These are phyloP conservation scores for Synergus itoensis DNA, from an alignment of 2,888 invertebrate genomes.

Conservation along the genomic window DNA sequence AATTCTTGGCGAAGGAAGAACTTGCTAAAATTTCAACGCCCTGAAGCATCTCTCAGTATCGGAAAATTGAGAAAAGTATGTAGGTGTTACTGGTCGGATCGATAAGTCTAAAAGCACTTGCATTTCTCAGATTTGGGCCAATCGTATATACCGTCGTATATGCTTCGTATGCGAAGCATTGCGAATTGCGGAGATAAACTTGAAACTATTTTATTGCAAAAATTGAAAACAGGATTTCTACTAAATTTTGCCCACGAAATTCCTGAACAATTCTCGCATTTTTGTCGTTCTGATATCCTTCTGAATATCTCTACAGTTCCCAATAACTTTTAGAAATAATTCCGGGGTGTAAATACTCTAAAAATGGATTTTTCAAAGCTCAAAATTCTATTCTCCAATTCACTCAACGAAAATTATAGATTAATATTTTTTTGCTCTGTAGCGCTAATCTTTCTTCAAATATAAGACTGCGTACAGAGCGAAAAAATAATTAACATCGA, in stretches of 20 bases:
- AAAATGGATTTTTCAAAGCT: too few relatives aligned
- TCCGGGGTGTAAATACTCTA: too few relatives aligned
- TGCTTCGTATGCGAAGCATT: constrained; percentile 2
- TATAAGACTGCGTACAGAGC: too few relatives aligned
- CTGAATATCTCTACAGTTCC: too few relatives aligned
- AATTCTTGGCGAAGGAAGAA: constrained; percentile 11
- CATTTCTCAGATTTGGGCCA: constrained; percentile 37
- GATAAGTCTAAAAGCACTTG: constrained; percentile 37
- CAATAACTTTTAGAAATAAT: too few relatives aligned
- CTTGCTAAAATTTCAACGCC: constrained; percentile 70
- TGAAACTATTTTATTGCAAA: background rate
- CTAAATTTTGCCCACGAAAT: background rate
- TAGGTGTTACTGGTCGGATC: constrained; percentile 35
- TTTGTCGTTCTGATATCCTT: too few relatives aligned
- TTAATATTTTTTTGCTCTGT: too few relatives aligned
- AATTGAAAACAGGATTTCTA: background rate
- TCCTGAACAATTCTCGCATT: too few relatives aligned
- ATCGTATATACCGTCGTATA: constrained; percentile 12
- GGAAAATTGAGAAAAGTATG: constrained; percentile 65
- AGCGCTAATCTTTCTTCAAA: too few relatives aligned
- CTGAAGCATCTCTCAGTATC: constrained; percentile 92
- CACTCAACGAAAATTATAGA: too few relatives aligned
- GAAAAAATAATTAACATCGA: too few relatives aligned
- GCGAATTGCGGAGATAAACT: constrained; percentile 2
- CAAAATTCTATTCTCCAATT: too few relatives aligned